Percentiles rank a stretch among this genome's conserved stretches.
These are phyloP conservation scores for Homarus gammarus DNA, from an alignment of 2,888 invertebrate species.

Conservation along the genomic window DNA sequence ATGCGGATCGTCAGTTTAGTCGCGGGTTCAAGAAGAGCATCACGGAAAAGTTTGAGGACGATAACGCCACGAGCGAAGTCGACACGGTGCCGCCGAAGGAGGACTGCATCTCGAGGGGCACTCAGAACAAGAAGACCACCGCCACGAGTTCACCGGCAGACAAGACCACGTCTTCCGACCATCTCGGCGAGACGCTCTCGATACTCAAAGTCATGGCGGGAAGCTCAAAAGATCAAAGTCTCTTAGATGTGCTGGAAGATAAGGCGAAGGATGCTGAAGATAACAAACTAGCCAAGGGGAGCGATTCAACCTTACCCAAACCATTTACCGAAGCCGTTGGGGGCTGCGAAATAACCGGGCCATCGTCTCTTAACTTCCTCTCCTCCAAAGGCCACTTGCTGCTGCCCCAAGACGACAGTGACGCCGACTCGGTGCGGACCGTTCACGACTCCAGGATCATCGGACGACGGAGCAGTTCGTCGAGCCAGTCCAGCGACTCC, in stretches of 20 bases:
- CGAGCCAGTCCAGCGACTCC: slow-evolving; percentile 59
- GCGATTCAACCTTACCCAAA: background rate
- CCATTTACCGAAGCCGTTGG: background rate
- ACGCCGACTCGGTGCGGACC: slow-evolving; percentile 57
- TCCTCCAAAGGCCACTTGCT: slow-evolving; percentile 9
- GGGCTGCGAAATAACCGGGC: background rate
- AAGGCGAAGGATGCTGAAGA: slow-evolving; percentile 2
- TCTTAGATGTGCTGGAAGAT: slow-evolving; percentile 57
- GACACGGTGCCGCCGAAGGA: background rate
- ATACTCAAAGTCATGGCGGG: slow-evolving; percentile 53
- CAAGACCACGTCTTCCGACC: slow-evolving; percentile 39
- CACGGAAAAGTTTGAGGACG: slow-evolving; percentile 60
- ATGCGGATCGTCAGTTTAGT: slow-evolving; percentile 48
- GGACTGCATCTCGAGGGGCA: background rate
- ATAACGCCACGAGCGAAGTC: slow-evolving; percentile 23
- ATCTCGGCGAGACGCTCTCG: slow-evolving; percentile 56
- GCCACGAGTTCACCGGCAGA: background rate
- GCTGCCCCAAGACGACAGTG: slow-evolving; percentile 67
- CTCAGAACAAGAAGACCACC: background rate
- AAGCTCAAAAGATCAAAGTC: slow-evolving; percentile 46
- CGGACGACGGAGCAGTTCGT: slow-evolving; percentile 64
- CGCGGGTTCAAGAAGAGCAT: slow-evolving; percentile 66
- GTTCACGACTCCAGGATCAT: slow-evolving; percentile 52
- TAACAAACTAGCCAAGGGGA: background rate
- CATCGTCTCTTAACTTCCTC: background rate